Percentiles rank a stretch among this genome's conserved stretches.
phyloP scores from a whole-genome alignment of 1,140 invertebrate species.

The Cepaea nemoralis region DNA sequence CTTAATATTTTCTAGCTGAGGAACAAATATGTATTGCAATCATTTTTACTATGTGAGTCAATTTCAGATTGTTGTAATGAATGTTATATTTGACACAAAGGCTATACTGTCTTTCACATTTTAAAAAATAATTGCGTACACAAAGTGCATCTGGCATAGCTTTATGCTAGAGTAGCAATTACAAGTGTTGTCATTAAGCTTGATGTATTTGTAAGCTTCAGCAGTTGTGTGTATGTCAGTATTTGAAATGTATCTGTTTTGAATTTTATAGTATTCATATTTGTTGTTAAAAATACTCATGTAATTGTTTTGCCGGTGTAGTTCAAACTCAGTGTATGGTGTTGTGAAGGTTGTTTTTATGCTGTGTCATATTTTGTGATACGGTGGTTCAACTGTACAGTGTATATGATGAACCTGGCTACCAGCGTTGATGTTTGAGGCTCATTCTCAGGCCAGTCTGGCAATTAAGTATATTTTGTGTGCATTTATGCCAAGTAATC shows the following conservation, averaged over 20 bases:
- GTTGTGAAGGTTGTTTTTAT: not conserved
- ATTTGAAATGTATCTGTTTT: not conserved
- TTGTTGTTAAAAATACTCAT: not conserved
- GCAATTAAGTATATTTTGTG: no score
- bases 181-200: not conserved
- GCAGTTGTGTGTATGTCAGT: not conserved
- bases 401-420: no score
- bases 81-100: not conserved
- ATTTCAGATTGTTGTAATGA: not conserved
- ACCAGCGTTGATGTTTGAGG: no score
- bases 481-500: no score
- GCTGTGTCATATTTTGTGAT: no score
- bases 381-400: no score
- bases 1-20: not conserved
- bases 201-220: not conserved
- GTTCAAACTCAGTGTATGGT: not conserved
- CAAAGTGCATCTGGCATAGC: no score
- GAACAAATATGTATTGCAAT: not conserved
- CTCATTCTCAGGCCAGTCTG: no score
- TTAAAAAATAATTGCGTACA: not conserved
- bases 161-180: not conserved
- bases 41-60: not conserved
- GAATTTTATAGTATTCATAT: not conserved
- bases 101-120: not conserved
- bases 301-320: not conserved